Evolutionary conservation across 1,140 invertebrate genomes (phyloP), one percentile per base, ranked within the genome.

Genomic region (Saccostrea glomerata): DNA sequence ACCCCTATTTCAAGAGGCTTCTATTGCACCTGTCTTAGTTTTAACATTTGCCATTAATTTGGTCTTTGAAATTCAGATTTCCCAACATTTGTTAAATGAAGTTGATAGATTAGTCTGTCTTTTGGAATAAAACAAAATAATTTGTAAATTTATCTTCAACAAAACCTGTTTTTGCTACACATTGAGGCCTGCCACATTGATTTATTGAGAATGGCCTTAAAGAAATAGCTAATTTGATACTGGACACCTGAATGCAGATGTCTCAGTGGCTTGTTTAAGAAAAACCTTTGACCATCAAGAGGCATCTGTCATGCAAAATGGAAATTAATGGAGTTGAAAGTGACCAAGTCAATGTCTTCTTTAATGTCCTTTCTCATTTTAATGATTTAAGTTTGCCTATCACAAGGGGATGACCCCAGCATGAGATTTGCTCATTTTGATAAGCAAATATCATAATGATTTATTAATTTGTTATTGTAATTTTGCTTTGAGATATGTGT

Each of bases 321-420:
- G 70, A 77, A 77, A 77, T 77, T 77, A 77, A 77, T 77, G 70
- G 23, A 77, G 70, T 77, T 77, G 70, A 77, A 77, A 77, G 70
- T 77, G 70, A 77, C 70, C 70, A 77, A 77, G 70, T 77, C 70
- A 77, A 77, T 77, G 70, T 77, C 25, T 36, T 36, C 70, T 77
- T 25, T 15, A 36, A 9, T 15, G 25, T 36, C 15, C 23, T 77
- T 77, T 77, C 70, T 77, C 70, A 30, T 30, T 77, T 77, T 77
- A 36, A 77, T 77, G 70, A 77, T 77, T 77, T 30, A 77, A 77
- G 15, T 77, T 77, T 77, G 70, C 9, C 70, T 77, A 15, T 77
- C 30, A 77, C 70, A 77, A 77, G 30, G 25, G 25, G 25, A 66
- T 77, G 70, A 30, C 70, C 70, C 15, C 70, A 77, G 70, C 30